A percentile compares a stretch with the other conserved stretches of the same genome.
Evolutionary conservation across 2,888 invertebrate species (phyloP).

Genomic region (Gasteruption jaculator): DNA sequence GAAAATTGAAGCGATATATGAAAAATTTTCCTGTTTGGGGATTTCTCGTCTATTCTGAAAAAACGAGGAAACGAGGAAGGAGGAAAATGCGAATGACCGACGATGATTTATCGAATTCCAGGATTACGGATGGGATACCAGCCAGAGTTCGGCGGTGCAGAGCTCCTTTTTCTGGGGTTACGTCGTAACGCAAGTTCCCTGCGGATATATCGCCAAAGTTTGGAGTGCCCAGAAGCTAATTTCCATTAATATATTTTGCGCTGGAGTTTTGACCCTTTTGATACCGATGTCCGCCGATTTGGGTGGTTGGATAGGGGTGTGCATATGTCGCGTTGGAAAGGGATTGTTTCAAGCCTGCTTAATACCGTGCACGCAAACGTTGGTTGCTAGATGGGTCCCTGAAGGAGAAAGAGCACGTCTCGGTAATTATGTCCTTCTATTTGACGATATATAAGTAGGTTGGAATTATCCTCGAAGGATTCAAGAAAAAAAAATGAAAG

Average conservation of each 20-base stretch:
- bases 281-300: conserved; percentile 53
- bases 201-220: conserved; percentile 57
- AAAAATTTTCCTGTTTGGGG: no score
- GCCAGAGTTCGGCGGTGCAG: conserved; percentile 58
- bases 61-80: no score
- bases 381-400: conserved; percentile 73
- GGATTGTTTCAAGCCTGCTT: conserved; percentile 73
- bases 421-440: conserved; percentile 37
- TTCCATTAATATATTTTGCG: conserved; percentile 44
- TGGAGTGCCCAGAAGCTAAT: conserved; percentile 58
- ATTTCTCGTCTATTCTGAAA: no score
- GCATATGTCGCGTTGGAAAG: conserved; percentile 65
- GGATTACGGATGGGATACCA: conserved; percentile 60
- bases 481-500: no score
- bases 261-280: conserved; percentile 51
- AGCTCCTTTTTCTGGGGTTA: conserved; percentile 79
- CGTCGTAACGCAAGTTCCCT: conserved; percentile 67
- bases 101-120: no score
- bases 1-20: no score
- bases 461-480: no score
- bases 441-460: no score
- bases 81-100: no score
- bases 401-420: conserved; percentile 56
- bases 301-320: conserved; percentile 62
- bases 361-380: conserved; percentile 67